Conservation (phyloP, 2,113 vertebrate genomes). For the Carlito syrichta region DNA sequence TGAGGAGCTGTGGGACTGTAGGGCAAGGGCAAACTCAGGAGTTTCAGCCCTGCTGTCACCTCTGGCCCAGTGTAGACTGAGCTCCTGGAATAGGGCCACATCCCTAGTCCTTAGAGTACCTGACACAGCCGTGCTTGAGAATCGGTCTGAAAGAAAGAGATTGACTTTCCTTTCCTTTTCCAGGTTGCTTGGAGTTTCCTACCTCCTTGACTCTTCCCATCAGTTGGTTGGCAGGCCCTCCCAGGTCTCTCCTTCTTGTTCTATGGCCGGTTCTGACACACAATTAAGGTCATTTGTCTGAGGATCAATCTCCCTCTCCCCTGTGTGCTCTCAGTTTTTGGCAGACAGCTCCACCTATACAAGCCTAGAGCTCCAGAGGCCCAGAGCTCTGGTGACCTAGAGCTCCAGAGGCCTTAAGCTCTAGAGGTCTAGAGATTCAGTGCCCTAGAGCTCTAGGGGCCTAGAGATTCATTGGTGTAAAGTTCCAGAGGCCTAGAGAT, state of each 20-base stretch:
- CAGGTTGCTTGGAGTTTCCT: not conserved
- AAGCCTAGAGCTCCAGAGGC: not conserved
- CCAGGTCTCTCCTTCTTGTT: not conserved
- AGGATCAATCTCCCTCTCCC: not conserved
- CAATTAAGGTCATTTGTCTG: not conserved
- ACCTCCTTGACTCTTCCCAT: not conserved
- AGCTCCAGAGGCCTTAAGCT: not conserved
- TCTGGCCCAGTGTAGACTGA: not conserved
- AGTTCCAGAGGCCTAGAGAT: not conserved
- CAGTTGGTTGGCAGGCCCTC: not conserved
- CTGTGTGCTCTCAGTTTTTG: not conserved
- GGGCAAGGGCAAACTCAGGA: accelerated
- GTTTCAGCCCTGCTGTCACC: not conserved
- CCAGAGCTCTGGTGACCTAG: not conserved
- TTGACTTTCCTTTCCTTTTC: not conserved
- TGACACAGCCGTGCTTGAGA: accelerated
- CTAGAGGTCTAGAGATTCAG: not conserved
- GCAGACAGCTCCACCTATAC: not conserved
- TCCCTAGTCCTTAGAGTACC: not conserved
- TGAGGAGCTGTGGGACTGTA: not conserved
- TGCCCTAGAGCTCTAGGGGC: not conserved
- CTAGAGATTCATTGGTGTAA: too few species aligned
- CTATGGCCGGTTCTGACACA: not conserved
- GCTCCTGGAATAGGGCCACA: not conserved
- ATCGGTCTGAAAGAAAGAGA: not conserved